Conservation (phyloP, 2,888 invertebrate genomes). For the Stenodera caucasica region DNA sequence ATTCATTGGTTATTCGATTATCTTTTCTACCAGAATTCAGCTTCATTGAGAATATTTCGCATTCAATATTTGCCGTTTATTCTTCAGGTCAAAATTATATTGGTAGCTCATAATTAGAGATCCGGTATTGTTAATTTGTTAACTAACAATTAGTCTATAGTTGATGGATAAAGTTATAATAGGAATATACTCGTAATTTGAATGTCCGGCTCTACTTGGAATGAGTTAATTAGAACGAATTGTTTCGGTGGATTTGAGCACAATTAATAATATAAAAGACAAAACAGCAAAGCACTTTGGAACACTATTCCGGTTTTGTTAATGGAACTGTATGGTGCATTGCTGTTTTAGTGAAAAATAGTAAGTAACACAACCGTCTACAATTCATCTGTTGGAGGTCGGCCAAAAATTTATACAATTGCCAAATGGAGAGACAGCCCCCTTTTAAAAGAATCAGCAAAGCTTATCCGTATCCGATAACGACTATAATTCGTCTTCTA, state of each 20-base stretch:
- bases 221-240: conserved; percentile 10
- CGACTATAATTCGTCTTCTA: conserved; percentile 42
- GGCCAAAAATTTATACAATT: conserved; percentile 42
- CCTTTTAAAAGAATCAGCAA: conserved; percentile 35
- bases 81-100: too few relatives aligned
- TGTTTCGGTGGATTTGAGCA: conserved; percentile 12
- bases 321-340: conserved; percentile 43
- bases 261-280: conserved; percentile 30
- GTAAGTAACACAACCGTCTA: conserved; percentile 42
- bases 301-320: conserved; percentile 36
- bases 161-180: conserved; percentile 7
- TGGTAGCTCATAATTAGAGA: too few relatives aligned
- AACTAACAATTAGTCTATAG: not conserved
- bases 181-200: not conserved
- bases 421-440: conserved; percentile 36
- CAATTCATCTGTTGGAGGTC: conserved; percentile 50
- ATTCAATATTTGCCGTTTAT: not conserved
- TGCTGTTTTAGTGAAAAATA: conserved; percentile 38
- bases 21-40: not conserved
- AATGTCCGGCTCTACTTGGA: not conserved
- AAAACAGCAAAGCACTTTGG: conserved; percentile 24
- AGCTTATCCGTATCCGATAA: conserved; percentile 47
- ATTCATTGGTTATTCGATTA: not conserved
- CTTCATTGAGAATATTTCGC: not conserved
- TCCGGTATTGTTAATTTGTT: not conserved